Conservation (phyloP, 2,797 vertebrate species). For the Diceros bicornis region DNA sequence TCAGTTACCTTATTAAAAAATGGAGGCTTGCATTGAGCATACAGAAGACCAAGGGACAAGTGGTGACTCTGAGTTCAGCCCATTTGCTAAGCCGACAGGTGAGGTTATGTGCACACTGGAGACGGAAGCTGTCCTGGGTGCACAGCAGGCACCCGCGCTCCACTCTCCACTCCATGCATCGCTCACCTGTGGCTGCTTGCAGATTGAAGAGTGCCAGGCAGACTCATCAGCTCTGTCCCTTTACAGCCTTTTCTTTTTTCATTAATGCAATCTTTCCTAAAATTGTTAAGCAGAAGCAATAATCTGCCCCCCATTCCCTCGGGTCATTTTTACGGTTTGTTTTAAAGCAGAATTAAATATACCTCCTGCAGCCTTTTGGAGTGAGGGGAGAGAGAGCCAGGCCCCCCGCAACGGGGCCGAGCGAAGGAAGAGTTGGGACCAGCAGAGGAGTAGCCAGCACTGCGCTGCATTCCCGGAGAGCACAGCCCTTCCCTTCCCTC, state of each 20-base stretch:
- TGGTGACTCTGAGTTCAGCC: background rate
- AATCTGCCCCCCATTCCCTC: background rate
- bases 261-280: background rate
- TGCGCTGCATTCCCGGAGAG: background rate
- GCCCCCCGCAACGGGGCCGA: background rate
- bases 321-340: background rate
- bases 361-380: background rate
- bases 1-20: conserved; percentile 3
- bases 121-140: background rate
- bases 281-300: background rate
- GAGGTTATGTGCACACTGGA: background rate
- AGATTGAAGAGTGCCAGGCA: background rate
- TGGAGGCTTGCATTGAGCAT: background rate
- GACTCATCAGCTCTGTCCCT: background rate
- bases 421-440: background rate
- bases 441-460: background rate
- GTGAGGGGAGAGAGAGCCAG: background rate
- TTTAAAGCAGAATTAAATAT: background rate
- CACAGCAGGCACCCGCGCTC: background rate
- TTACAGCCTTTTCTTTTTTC: background rate
- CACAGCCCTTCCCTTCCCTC: background rate
- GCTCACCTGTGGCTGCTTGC: background rate
- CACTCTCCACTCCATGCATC: background rate
- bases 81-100: background rate
- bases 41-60: background rate